Evolutionary conservation across 1,140 invertebrate species (phyloP), one percentile per base, ranked within the genome.

Genomic region (Caerostris darwini): DNA sequence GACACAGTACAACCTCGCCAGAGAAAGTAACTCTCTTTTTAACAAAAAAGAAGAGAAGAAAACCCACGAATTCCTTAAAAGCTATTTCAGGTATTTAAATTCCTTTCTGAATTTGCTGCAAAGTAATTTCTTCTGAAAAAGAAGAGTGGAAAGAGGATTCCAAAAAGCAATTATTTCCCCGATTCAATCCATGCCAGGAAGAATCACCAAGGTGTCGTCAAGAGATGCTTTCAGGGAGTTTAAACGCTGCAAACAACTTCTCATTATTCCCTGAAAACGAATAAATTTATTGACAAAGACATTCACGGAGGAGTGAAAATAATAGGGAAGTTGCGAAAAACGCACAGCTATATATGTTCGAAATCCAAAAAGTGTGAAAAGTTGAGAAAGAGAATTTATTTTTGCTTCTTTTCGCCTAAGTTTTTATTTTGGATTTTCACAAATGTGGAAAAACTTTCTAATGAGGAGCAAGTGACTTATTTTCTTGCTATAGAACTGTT

Each of bases 31-130:
- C 69, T 77, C 50, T 8, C 19, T 77, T 77, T n/a, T n/a, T n/a
- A 61, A 61, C 14, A 61, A 4, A 8, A 34, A 2, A 34, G 19
- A 50, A 8, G n/a, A n/a, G n/a, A 77, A 10, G 0, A 8, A 77
- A 19, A 10, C 34, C 8, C 50, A 10, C 53, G 56, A 83, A 83
- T 83, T 83, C 81, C 81, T 83, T 83, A 83, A 83, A 83, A 83
- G 81, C 81, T 83, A 77, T 77, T 83, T 83, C 81, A 57, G 81
- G 81, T 83, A 83, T 83, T 83, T 83, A 83, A 83, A 83, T 83
- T 83, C 81, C 54, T 83, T 83, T 83, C 81, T 54, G 19, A 71
- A 71, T 71, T 71, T 71, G 69, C 34, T 71, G 7, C 69, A 54
- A 57, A 83, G 56, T 14, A 83, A 83, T 56, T 83, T 56, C 81